Evolutionary conservation across 1,140 invertebrate species (phyloP).

Genomic region (Brachionus calyciflorus): DNA sequence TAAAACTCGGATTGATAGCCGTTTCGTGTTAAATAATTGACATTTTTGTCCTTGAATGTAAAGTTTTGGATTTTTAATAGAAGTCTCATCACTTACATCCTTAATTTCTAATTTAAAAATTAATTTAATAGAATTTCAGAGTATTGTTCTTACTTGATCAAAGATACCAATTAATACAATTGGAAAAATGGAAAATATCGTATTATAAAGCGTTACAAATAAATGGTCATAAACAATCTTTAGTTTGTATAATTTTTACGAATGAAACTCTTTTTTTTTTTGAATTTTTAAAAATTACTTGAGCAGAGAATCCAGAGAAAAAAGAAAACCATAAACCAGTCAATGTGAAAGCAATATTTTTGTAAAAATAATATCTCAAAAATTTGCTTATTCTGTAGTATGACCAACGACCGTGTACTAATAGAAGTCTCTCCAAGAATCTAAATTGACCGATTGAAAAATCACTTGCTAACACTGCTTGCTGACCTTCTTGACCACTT

Average conservation of each 20-base stretch:
- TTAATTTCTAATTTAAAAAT: no score
- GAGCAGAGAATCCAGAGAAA: conserved; percentile 97
- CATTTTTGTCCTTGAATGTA: conserved; percentile 86
- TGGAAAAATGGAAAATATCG: conserved; percentile 94
- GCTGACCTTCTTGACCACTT: conserved; percentile 94
- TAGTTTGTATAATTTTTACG: conserved; percentile 56
- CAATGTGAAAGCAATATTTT: conserved; percentile 99
- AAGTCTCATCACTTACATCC: conserved; percentile 81
- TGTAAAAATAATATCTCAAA: conserved; percentile 97
- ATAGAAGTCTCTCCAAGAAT: conserved; percentile 85
- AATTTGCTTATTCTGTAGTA: conserved; percentile 94
- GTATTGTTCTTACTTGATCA: conserved; percentile 70
- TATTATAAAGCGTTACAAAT: conserved; percentile 95
- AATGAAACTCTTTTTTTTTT: background rate
- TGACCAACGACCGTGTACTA: conserved; percentile 98
- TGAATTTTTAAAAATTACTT: conserved; percentile 67
- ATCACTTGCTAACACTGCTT: conserved; percentile 93
- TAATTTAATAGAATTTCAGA: no score
- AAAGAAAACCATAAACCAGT: conserved; percentile 99
- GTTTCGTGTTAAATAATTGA: conserved; percentile 85
- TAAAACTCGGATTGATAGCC: conserved; percentile 69
- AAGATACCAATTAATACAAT: conserved; percentile 88
- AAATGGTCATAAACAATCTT: conserved; percentile 96
- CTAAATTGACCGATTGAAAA: conserved; percentile 96
- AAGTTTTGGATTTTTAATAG: conserved; percentile 72